Evolutionary conservation across 1,140 invertebrate genomes (phyloP), one percentile per base, ranked within the genome.

Genomic region (Reticulitermes speratus): DNA sequence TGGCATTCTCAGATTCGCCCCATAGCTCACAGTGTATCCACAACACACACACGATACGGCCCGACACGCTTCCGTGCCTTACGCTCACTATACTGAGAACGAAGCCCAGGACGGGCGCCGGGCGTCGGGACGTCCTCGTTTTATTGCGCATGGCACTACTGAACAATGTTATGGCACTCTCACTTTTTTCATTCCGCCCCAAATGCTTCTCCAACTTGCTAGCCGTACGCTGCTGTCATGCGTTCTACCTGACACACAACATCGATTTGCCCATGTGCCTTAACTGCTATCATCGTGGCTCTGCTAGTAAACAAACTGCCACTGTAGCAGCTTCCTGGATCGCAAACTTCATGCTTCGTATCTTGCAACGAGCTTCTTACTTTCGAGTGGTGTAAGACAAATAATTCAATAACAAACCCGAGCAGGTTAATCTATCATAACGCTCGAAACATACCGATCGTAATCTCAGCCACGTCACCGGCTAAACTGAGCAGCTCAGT

Each of bases 1-100:
- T 65, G 84, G 44, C 83, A 45, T 84, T 30, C 83, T 84, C 83
- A 45, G 32, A 25, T 21, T 55, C 21, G 32, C n/a, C 48, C 44
- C 83, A 84, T 45, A 16, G 8, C 25, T 45, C 32, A 44, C 83
- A 55, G 0, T 8, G 65, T 30, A 75, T 30, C 25, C 83, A 38
- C 83, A 84, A n/a, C 83, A 84, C 83, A 45, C 44, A 45, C 48
- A 84, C 83, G 83, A 44, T 25, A 83, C 83, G 83, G 32, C 32
- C 44, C 32, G 44, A 21, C 82, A 45, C 16, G 14, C 32, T 23
- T 38, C 82, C 83, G 83, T 30, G 83, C 83, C 65, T n/a, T 30
- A 30, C 65, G 19, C 52, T 55, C 19, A 55, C 52, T 55, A 55
- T 21, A 55, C 52, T 55, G 52, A 55, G 6, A 30, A 75, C 3